Conservation (phyloP, 92 coral and sea anemone species). For the Isaurus tuberculatus region DNA sequence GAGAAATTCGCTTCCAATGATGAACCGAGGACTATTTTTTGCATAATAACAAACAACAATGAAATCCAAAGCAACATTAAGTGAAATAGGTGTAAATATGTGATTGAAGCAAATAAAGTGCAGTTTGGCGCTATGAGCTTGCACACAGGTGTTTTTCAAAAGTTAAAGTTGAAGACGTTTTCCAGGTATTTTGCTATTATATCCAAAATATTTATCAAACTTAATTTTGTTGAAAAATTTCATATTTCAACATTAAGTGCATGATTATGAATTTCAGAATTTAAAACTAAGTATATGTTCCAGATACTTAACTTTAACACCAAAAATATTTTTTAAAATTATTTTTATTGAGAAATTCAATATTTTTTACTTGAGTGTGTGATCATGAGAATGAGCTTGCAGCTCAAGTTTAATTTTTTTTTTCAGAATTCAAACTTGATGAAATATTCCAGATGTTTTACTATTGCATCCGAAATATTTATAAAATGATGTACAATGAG, state of each 20-base stretch:
- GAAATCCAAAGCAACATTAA: conserved; percentile 1
- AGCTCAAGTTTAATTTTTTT: background rate
- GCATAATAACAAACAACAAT: conserved; percentile 6
- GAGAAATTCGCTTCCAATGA: conserved; percentile 4
- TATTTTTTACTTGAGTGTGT: background rate
- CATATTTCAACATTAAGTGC: background rate
- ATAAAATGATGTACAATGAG: background rate
- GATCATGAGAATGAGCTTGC: too few relatives aligned
- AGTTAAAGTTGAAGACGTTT: background rate
- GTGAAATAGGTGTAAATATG: background rate
- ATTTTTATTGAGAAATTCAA: conserved; percentile 1
- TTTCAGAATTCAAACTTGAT: background rate
- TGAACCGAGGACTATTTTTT: background rate
- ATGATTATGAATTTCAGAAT: conserved; percentile 1
- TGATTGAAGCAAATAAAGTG: conserved; percentile 4
- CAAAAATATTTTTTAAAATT: background rate
- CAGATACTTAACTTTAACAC: too few relatives aligned
- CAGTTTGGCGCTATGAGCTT: background rate
- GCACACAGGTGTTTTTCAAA: background rate
- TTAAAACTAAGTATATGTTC: background rate
- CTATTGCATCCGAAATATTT: background rate
- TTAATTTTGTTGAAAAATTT: background rate
- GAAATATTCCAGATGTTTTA: background rate
- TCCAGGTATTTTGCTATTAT: background rate
- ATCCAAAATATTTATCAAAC: background rate